Conservation (phyloP, 2,113 vertebrate species). For the Panthera tigris region DNA sequence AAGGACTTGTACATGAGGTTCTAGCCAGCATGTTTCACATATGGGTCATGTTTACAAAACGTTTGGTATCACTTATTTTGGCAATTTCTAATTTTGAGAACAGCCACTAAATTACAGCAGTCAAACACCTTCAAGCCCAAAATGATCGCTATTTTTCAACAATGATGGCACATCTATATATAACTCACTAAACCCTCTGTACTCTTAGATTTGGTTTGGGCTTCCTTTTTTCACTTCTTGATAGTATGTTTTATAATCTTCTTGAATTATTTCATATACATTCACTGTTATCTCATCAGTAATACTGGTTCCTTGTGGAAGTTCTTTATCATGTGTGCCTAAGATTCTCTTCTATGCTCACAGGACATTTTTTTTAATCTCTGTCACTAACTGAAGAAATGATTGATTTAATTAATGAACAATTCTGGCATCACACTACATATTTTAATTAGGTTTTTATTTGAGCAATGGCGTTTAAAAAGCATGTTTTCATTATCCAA, state of each 20-base stretch:
- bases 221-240: background rate
- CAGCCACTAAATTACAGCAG: background rate
- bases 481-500: background rate
- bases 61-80: background rate
- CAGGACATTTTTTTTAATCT: background rate
- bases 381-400: background rate
- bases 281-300: background rate
- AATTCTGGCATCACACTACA: background rate
- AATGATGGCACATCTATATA: background rate
- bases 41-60: background rate
- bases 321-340: background rate
- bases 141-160: background rate
- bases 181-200: background rate
- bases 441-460: conserved; percentile 1
- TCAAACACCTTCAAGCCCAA: background rate
- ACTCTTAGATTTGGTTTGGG: background rate
- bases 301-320: background rate
- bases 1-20: background rate
- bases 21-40: background rate
- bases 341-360: background rate
- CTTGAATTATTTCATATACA: background rate
- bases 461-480: background rate
- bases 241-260: background rate
- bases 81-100: background rate
- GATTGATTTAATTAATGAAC: conserved; percentile 21